Evolutionary conservation across 92 coral and sea anemone genomes (phyloP).

Genomic region (Phenganax subtilis): DNA sequence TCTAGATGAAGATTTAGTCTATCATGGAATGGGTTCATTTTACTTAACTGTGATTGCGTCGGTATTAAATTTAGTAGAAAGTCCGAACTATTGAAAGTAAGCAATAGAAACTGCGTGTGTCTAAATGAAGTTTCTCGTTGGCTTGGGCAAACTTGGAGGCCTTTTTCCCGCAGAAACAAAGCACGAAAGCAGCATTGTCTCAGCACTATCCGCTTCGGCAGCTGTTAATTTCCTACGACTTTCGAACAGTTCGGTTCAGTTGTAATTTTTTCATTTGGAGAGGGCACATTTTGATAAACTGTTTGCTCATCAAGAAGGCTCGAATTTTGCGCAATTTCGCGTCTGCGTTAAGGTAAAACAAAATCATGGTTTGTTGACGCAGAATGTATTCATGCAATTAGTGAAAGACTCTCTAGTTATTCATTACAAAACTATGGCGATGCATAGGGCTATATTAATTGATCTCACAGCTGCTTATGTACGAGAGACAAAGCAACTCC

Average conservation of each 20-base stretch:
- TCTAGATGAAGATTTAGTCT: no score
- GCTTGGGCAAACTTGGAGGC: not conserved
- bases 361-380: not conserved
- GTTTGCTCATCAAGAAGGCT: not conserved
- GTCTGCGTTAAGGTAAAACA: not conserved
- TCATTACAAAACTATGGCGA: not conserved
- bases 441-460: constrained; percentile 15
- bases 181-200: not conserved
- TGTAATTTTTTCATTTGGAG: not conserved
- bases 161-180: not conserved
- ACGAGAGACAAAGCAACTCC: not conserved
- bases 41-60: not conserved
- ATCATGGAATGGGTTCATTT: not conserved
- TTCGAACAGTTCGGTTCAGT: not conserved
- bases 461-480: constrained; percentile 19
- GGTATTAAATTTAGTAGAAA: not conserved
- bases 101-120: not conserved
- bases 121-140: no score
- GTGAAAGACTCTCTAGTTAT: not conserved
- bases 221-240: constrained; percentile 4
- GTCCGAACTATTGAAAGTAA: not conserved
- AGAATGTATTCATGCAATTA: constrained; percentile 21
- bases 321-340: not conserved
- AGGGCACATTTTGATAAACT: not conserved
- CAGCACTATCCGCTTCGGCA: not conserved